phyloP scores from a whole-genome alignment of 2,888 invertebrate genomes.

The Notodonta ziczac region DNA sequence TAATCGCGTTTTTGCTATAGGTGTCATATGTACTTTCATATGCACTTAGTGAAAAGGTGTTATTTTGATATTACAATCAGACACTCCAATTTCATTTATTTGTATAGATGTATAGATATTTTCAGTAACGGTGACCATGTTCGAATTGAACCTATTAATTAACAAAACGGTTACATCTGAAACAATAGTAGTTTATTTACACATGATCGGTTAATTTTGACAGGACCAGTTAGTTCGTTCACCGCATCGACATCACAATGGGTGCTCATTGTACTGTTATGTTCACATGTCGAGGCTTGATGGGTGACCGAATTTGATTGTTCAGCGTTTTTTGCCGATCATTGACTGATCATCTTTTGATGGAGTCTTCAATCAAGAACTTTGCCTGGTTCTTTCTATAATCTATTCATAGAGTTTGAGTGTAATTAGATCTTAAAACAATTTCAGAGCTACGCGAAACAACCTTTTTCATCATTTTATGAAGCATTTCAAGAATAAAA shows the following conservation, averaged over 20 bases:
- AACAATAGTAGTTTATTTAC: conserved; percentile 1
- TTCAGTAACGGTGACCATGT: background rate
- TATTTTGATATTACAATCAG: no score
- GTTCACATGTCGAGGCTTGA: conserved; percentile 18
- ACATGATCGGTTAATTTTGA: conserved; percentile 3
- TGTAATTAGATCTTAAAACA: no score
- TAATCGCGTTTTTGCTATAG: no score
- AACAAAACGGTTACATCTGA: background rate
- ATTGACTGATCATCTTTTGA: conserved; percentile 8
- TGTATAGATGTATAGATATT: no score
- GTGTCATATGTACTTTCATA: no score
- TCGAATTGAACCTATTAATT: background rate
- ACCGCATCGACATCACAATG: conserved; percentile 14
- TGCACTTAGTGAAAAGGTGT: no score
- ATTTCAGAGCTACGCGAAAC: no score
- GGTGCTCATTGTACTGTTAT: conserved; percentile 30
- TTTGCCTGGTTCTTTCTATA: background rate
- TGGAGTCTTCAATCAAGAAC: background rate
- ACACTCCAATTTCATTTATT: no score
- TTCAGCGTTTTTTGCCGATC: conserved; percentile 22
- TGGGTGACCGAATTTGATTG: conserved; percentile 24
- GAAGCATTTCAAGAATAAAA: no score
- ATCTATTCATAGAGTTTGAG: no score
- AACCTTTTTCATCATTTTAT: no score
- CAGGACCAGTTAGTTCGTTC: conserved; percentile 2